Evolutionary conservation across 2,888 invertebrate genomes (phyloP), one percentile per base, ranked within the genome.

Genomic region (Nomada fucata): DNA sequence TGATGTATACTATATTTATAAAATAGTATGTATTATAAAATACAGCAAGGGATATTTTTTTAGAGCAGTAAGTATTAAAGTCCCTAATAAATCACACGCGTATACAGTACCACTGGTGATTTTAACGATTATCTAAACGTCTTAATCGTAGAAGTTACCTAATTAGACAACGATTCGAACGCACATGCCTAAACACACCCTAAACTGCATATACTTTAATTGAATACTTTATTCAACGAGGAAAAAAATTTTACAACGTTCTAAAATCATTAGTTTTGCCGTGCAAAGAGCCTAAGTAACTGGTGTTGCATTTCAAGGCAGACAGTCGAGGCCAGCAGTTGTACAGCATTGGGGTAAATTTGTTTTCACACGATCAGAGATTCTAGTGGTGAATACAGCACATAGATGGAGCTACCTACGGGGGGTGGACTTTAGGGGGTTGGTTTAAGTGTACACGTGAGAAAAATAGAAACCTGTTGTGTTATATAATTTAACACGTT

Each of bases 401-500:
- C 52, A 29, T 63, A 80, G 80, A 72, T 80, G 76, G 80, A 44
- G 76, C 76, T 61, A 64, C 47, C 11, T 63, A 57, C 7, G 61
- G n/a, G n/a, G 53, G 61, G 72, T 68, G 44, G 20, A 2, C 3
- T 53, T 68, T 65, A 65, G 26, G 44, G 71, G 64, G 65, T 76
- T 55, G 42, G 15, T 59, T 59, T 9, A 20, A 67, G n/a, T 10
- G 18, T 11, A 7, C 44, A 5, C n/a, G 13, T 26, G 5, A 29
- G 26, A n/a, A 52, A 29, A 50, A 68, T 26, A 47, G 42, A n/a
- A 13, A 11, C 5, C 36, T 7, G 29, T 26, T 13, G 26, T 26
- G 26, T 26, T 57, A 3, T 57, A 60, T 60, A 29, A 60, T 60
- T 29, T 15, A 3, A 36, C 18, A 20, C 9, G 20, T 10, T 26